Evolutionary conservation across 2,113 vertebrate genomes (phyloP).

Genomic region (Sceloporus tristichus): DNA sequence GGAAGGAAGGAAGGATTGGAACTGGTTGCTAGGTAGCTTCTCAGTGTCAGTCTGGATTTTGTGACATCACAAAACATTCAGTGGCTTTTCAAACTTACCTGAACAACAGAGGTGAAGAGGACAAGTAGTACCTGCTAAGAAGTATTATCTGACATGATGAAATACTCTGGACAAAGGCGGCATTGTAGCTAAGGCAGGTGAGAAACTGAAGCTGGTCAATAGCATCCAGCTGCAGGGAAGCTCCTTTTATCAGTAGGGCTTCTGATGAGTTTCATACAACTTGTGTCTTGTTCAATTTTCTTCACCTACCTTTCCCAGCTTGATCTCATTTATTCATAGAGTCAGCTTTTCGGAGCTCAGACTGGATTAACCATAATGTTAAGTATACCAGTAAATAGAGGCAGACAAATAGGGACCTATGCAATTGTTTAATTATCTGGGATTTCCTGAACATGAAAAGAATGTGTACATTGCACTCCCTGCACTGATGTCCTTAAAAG

Average conservation of each 20-base stretch:
- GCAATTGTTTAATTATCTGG: not conserved
- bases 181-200: not conserved
- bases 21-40: not conserved
- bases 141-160: not conserved
- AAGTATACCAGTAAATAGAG: not conserved
- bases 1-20: too few relatives aligned
- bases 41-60: not conserved
- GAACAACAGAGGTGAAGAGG: not conserved
- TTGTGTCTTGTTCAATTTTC: not conserved
- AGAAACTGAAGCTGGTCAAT: not conserved
- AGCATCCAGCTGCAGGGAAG: not conserved
- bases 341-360: not conserved
- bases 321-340: slow-evolving; percentile 11
- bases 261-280: not conserved
- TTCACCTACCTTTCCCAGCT: not conserved
- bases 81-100: not conserved
- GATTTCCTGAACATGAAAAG: not conserved
- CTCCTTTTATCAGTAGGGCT: not conserved
- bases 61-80: not conserved
- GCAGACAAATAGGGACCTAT: not conserved
- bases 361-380: not conserved
- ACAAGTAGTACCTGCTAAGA: not conserved
- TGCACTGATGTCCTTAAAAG: not conserved
- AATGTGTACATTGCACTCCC: not conserved
- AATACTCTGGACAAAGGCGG: not conserved